A percentile compares a stretch with the other conserved stretches of the same genome.
These are phyloP conservation scores for Cerceris rybyensis DNA, from an alignment of 2,888 invertebrate species.

Conservation along the genomic window DNA sequence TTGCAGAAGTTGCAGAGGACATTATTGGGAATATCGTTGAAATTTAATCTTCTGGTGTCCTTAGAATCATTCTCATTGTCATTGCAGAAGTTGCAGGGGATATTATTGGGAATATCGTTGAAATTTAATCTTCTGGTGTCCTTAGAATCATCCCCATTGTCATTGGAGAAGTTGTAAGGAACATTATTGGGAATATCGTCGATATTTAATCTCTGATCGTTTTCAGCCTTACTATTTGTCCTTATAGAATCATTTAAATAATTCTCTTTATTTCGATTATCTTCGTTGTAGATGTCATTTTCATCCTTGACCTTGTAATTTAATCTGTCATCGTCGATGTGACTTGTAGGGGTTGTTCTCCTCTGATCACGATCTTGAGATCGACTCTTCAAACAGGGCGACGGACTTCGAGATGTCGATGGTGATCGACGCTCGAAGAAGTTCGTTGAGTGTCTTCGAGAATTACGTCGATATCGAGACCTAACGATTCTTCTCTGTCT, in stretches of 20 bases:
- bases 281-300: background rate
- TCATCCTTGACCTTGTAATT: background rate
- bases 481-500: slow-evolving; percentile 66
- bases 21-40: background rate
- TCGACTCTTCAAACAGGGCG: slow-evolving; percentile 56
- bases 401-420: slow-evolving; percentile 78
- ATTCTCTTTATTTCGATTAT: background rate
- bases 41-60: too few relatives aligned
- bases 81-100: too few relatives aligned
- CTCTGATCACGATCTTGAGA: background rate
- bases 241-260: background rate
- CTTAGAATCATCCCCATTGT: too few relatives aligned
- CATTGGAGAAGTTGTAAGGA: too few relatives aligned
- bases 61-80: too few relatives aligned
- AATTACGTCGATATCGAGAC: slow-evolving; percentile 65
- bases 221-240: background rate
- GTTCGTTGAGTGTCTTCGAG: slow-evolving; percentile 63
- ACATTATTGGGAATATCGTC: background rate
- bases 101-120: background rate
- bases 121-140: too few relatives aligned
- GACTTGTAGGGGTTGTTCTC: accelerated
- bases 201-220: background rate
- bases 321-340: background rate
- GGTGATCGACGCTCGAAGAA: slow-evolving; percentile 70
- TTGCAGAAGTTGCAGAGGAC: background rate